Percentiles rank a stretch among this genome's conserved stretches.
These are phyloP conservation scores for Lophura nycthemera DNA, from an alignment of 2,113 vertebrate species.

Conservation along the genomic window DNA sequence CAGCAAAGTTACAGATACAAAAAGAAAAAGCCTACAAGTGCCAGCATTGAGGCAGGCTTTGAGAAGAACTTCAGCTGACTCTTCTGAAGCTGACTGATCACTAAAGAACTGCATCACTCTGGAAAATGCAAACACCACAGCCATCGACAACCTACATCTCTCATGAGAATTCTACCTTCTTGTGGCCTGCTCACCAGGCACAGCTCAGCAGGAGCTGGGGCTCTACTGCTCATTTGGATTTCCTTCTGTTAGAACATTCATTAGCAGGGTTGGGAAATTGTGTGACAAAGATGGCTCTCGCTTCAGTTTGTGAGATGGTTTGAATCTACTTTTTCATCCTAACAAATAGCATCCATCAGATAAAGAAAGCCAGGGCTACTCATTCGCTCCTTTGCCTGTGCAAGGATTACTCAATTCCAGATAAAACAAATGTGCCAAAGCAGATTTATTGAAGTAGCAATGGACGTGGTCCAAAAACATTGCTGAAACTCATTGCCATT, in stretches of 20 bases:
- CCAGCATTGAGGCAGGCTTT: background rate
- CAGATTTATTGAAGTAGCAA: background rate
- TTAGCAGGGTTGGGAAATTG: background rate
- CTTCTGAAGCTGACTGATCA: background rate
- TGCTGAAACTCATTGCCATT: background rate
- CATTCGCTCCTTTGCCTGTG: background rate
- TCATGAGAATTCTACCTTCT: background rate
- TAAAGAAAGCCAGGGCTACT: background rate
- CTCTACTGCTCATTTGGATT: background rate
- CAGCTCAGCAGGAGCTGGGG: background rate
- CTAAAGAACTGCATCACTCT: background rate
- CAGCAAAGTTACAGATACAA: background rate
- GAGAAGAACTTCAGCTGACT: background rate
- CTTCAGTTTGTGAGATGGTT: background rate
- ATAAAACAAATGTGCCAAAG: background rate
- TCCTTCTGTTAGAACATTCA: background rate
- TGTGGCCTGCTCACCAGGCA: background rate
- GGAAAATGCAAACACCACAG: background rate
- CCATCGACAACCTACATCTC: background rate
- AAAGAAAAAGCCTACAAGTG: background rate
- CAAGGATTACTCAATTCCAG: background rate
- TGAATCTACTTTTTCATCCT: background rate
- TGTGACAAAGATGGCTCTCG: background rate
- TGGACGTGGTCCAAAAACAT: background rate
- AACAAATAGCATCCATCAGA: background rate